These are phyloP conservation scores for Paradoxurus hermaphroditus DNA, from an alignment of 2,113 vertebrate genomes.

Conservation along the genomic window DNA sequence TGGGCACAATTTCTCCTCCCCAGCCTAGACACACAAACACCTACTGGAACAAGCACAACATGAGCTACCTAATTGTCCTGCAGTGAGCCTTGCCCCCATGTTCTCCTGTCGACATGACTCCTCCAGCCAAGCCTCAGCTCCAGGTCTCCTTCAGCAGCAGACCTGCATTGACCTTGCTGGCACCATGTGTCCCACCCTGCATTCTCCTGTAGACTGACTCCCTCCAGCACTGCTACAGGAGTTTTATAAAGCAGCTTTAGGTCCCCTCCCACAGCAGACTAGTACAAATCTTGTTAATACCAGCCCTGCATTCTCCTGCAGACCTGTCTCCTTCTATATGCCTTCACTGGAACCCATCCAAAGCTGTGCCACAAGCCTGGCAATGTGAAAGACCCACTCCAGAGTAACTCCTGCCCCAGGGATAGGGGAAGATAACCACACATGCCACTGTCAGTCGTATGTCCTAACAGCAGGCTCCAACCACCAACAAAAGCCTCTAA, in stretches of 20 bases:
- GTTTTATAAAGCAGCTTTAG: background rate
- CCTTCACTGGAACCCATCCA: background rate
- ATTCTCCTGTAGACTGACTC: background rate
- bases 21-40: background rate
- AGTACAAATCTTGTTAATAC: background rate
- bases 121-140: background rate
- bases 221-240: background rate
- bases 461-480: background rate
- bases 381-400: background rate
- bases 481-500: background rate
- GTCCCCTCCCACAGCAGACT: background rate
- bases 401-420: background rate
- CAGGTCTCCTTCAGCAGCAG: background rate
- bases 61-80: background rate
- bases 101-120: background rate
- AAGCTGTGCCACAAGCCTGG: background rate
- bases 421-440: background rate
- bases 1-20: background rate
- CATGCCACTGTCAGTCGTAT: background rate
- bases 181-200: background rate
- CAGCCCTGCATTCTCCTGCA: background rate
- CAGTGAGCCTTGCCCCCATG: background rate
- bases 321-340: background rate
- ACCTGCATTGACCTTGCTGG: background rate
- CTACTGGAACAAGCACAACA: background rate